phyloP scores from a whole-genome alignment of 2,113 vertebrate species.

The Rousettus leschenaultii region DNA sequence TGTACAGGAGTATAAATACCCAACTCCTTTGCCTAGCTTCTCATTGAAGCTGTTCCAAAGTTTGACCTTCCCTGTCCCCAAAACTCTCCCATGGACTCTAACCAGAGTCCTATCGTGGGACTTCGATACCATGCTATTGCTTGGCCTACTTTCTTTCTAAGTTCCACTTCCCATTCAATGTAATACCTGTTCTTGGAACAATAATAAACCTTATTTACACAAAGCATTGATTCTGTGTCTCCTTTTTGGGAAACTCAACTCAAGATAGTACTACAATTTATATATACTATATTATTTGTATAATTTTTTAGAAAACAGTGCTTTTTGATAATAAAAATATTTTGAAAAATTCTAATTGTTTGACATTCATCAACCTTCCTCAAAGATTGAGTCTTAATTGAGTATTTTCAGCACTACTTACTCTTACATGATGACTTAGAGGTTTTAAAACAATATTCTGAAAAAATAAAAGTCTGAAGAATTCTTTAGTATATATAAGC shows the following conservation, averaged over 20 bases:
- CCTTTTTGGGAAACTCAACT: background rate
- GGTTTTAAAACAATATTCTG: background rate
- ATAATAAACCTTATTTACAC: background rate
- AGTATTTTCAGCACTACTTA: background rate
- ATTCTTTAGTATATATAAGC: background rate
- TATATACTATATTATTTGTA: background rate
- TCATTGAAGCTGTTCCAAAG: background rate
- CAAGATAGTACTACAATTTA: background rate
- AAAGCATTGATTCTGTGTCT: background rate
- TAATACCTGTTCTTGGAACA: background rate
- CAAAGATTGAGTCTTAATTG: background rate
- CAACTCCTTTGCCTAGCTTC: too few relatives aligned
- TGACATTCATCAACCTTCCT: background rate
- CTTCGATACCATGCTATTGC: background rate
- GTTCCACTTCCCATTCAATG: background rate
- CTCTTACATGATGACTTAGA: background rate
- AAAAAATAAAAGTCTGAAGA: background rate
- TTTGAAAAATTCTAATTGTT: background rate
- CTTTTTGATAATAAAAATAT: background rate
- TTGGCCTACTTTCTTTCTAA: background rate
- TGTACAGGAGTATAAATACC: too few relatives aligned
- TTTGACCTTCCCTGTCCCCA: background rate
- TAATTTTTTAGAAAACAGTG: background rate
- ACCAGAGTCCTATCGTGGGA: background rate
- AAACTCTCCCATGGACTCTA: background rate